phyloP scores from a whole-genome alignment of 2,113 vertebrate species.

The Mirounga angustirostris region DNA sequence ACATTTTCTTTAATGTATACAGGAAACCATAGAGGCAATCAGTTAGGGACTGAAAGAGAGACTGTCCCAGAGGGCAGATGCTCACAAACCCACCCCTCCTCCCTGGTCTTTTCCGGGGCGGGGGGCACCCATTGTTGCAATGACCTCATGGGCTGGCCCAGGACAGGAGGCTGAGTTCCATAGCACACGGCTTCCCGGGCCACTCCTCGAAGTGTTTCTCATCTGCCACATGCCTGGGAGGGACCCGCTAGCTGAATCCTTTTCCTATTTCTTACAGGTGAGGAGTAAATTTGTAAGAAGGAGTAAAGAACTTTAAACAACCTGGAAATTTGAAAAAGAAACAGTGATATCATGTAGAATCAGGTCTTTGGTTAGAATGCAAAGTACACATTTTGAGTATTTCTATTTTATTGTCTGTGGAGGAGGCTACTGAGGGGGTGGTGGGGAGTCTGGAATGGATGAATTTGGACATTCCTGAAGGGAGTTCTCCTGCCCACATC shows the following conservation, averaged over 20 bases:
- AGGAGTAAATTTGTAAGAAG: not conserved
- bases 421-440: not conserved
- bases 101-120: not conserved
- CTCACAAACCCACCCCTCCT: not conserved
- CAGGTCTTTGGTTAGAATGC: not conserved
- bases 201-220: not conserved
- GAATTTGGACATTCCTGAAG: not conserved
- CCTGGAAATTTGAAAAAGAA: not conserved
- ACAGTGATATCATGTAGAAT: not conserved
- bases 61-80: not conserved
- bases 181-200: not conserved
- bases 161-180: not conserved
- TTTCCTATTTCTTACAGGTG: not conserved
- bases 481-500: not conserved
- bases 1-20: conserved; percentile 90
- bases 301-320: not conserved
- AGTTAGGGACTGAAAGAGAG: conserved; percentile 77
- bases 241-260: not conserved
- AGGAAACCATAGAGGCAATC: conserved; percentile 80
- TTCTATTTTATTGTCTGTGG: not conserved
- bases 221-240: not conserved
- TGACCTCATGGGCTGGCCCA: not conserved
- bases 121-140: accelerated
- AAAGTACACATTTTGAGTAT: not conserved
- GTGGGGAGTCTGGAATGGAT: not conserved